Evolutionary conservation across 2,888 invertebrate genomes (phyloP).

Genomic region (Heteromurus nitidus): DNA sequence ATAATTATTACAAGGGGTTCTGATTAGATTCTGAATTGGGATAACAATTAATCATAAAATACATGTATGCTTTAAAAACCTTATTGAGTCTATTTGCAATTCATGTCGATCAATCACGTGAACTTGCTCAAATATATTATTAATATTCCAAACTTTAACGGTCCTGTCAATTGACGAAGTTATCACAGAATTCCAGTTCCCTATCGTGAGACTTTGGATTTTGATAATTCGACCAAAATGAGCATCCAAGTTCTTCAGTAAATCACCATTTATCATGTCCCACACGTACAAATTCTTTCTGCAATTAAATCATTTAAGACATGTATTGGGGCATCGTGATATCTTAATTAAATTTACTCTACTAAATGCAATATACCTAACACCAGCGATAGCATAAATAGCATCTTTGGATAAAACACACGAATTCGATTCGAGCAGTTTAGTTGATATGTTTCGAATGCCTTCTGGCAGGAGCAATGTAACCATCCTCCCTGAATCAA

Average conservation of each 20-base stretch:
- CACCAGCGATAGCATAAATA: conserved; percentile 95
- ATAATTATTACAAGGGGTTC: no score
- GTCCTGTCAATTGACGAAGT: conserved; percentile 98
- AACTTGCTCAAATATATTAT: conserved; percentile 98
- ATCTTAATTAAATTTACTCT: neutral
- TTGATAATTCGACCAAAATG: conserved; percentile 98
- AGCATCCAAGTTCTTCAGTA: conserved; percentile 95
- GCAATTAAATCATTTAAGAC: conserved; percentile 25
- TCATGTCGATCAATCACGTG: conserved; percentile 97
- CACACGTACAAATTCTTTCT: conserved; percentile 96
- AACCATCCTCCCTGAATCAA: conserved; percentile 74
- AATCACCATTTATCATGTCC: conserved; percentile 86
- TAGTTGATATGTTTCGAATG: conserved; percentile 93
- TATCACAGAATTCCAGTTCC: conserved; percentile 92
- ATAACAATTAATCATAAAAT: no score
- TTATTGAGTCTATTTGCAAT: conserved; percentile 93
- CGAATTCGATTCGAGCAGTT: conserved; percentile 92
- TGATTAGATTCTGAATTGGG: no score
- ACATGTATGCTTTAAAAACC: conserved; percentile 78
- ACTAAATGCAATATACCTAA: conserved; percentile 79
- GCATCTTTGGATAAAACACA: conserved; percentile 93
- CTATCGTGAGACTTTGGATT: conserved; percentile 87
- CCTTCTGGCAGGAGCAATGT: conserved; percentile 77
- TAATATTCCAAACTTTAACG: conserved; percentile 99
- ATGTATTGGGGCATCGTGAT: neutral